These are phyloP conservation scores for Cerastoderma edule DNA, from an alignment of 2,888 invertebrate species.

Conservation along the genomic window DNA sequence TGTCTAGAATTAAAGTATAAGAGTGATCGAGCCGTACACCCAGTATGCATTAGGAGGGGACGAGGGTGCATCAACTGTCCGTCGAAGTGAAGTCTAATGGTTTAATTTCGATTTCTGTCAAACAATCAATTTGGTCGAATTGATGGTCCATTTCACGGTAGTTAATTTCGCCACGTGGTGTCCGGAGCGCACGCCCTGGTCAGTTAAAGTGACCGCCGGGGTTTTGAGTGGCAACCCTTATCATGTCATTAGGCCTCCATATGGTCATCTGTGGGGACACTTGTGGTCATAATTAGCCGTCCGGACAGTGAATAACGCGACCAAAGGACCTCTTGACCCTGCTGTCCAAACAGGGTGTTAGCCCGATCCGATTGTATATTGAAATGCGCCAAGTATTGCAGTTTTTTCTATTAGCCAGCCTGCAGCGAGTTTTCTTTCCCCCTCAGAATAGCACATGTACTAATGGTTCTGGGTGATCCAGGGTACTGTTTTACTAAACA, in stretches of 20 bases:
- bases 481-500: too few species aligned
- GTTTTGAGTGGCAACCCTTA: constrained; percentile 52
- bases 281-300: constrained; percentile 37
- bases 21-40: too few species aligned
- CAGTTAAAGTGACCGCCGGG: constrained; percentile 25
- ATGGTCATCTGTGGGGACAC: constrained; percentile 46
- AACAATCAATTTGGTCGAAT: constrained; percentile 54
- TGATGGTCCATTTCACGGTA: constrained; percentile 54
- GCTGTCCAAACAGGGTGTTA: constrained; percentile 19
- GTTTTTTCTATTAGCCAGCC: too few species aligned
- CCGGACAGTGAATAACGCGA: constrained; percentile 27
- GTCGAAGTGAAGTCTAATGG: constrained; percentile 29
- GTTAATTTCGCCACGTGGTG: constrained; percentile 53
- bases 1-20: too few species aligned
- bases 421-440: too few species aligned
- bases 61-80: neutral
- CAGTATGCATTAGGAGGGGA: neutral
- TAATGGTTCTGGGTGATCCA: too few species aligned
- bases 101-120: constrained; percentile 55
- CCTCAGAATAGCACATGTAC: too few species aligned
- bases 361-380: constrained; percentile 3
- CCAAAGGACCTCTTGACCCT: constrained; percentile 18
- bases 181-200: constrained; percentile 35
- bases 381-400: neutral
- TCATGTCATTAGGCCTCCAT: constrained; percentile 50